Base-by-base conservation (phyloP, 1,140 invertebrate species). In the Trichoplusia ni region DNA sequence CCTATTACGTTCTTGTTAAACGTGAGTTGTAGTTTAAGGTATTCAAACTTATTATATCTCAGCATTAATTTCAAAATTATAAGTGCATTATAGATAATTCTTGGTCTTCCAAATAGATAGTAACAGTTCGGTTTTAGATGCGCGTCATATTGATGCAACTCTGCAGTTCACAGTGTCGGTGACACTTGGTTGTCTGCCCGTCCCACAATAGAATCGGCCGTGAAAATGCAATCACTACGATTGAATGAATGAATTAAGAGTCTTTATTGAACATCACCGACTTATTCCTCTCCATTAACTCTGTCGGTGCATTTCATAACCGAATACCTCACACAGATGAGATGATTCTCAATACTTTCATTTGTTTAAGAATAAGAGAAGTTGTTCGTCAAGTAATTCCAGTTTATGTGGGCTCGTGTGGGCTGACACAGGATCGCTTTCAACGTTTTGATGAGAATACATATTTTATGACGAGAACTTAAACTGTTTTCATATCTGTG, bases 311-410 rank as follows among this genome's bases (percentile, higher is more conserved):
- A n/a, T n/a, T n/a, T n/a, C n/a, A 23, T n/a, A 23, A 27, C 31
- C 18, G 25, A 54, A 38, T 54, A 38, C 35, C 35, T 23, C 51
- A 38, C 18, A 37, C 35, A 19, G 51, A 54, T 16, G 6, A 23
- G n/a, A n/a, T n/a, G n/a, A n/a, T n/a, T 25, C 13, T 14, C 16
- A 42, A 54, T 42, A 31, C 25, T 58, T 58, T 42, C 54, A 42
- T 58, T 58, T 58, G 38, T 44, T 31, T 58, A 58, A 58, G 54
- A 27, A 58, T 56, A 58, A 44, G 54, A 25, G 37, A 58, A 58
- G 37, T 31, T 58, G 38, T 44, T 19, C 16, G 54, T 58, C 54
- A 42, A 42, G 37, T 58, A 42, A 58, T 58, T 58, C 54, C 37
- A 58, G 54, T 42, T 58, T 58, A 44, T 58, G 37, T 58, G 37